These are phyloP conservation scores for Cybosia mesomella DNA, from an alignment of 2,888 invertebrate species.

Conservation along the genomic window DNA sequence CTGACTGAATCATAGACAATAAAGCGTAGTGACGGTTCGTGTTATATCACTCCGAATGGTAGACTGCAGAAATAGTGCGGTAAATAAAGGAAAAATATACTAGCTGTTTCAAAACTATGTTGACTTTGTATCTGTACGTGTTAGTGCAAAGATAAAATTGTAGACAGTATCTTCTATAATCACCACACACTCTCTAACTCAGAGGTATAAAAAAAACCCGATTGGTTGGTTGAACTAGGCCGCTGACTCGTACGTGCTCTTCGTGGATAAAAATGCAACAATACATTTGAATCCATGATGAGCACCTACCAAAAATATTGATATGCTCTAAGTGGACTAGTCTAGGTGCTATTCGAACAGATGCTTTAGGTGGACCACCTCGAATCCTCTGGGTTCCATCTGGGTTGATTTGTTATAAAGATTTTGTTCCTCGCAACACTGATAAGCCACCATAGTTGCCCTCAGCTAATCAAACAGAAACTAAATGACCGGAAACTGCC, in stretches of 20 bases:
- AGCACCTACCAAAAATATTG: no score
- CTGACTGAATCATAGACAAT: slow-evolving; percentile 5
- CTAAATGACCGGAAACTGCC: neutral
- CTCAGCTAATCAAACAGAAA: neutral
- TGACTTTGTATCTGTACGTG: slow-evolving; percentile 1
- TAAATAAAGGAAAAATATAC: slow-evolving; percentile 5
- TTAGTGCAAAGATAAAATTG: neutral
- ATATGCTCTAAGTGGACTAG: no score
- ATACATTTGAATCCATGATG: no score
- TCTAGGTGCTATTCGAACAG: no score
- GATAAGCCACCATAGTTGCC: no score
- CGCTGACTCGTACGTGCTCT: no score
- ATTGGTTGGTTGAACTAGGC: no score
- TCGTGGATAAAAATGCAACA: no score
- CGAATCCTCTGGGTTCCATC: neutral
- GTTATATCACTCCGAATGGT: slow-evolving; percentile 17
- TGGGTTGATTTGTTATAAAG: neutral
- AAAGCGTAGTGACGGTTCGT: neutral
- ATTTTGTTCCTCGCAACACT: neutral
- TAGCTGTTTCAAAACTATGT: slow-evolving; percentile 11
- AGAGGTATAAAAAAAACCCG: neutral
- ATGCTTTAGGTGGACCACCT: no score
- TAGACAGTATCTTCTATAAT: neutral
- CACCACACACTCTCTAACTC: neutral
- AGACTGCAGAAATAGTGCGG: neutral